Evolutionary conservation across 1,140 invertebrate genomes (phyloP).

Genomic region (Drosophila arizonae): DNA sequence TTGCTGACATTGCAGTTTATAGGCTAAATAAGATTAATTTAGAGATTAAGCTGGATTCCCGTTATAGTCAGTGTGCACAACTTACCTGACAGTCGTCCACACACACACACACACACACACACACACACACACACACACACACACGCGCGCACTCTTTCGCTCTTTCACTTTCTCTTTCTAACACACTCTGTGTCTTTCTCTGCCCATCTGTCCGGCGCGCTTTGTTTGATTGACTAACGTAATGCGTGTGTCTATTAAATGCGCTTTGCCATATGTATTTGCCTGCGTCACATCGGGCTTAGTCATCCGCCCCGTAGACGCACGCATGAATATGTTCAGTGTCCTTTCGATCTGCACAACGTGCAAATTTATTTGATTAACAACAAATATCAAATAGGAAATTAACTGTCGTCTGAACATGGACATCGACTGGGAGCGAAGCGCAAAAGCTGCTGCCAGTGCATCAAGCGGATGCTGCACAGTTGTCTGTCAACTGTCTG

Average conservation of each 20-base stretch:
- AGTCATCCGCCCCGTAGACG: background rate
- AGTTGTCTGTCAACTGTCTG: conserved; percentile 38
- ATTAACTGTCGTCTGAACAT: conserved; percentile 76
- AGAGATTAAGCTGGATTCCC: conserved; percentile 51
- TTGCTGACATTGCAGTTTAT: conserved; percentile 55
- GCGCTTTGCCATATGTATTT: background rate
- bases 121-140: no score
- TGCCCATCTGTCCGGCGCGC: background rate
- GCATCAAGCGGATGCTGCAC: conserved; percentile 29
- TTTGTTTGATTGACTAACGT: background rate
- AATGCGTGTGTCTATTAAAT: conserved; percentile 1
- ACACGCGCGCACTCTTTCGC: background rate
- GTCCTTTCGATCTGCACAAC: conserved; percentile 51
- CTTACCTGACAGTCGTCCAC: no score
- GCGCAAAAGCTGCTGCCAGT: background rate
- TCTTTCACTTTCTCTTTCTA: background rate
- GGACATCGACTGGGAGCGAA: background rate
- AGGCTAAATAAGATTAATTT: conserved; percentile 74
- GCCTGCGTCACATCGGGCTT: background rate
- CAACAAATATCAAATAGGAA: conserved; percentile 80
- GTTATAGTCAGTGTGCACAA: no score
- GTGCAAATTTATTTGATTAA: conserved; percentile 79
- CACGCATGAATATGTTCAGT: background rate
- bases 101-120: background rate
- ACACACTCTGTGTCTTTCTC: conserved; percentile 14